phyloP scores from a whole-genome alignment of 2,888 invertebrate species.

The Synanthedon formicaeformis region DNA sequence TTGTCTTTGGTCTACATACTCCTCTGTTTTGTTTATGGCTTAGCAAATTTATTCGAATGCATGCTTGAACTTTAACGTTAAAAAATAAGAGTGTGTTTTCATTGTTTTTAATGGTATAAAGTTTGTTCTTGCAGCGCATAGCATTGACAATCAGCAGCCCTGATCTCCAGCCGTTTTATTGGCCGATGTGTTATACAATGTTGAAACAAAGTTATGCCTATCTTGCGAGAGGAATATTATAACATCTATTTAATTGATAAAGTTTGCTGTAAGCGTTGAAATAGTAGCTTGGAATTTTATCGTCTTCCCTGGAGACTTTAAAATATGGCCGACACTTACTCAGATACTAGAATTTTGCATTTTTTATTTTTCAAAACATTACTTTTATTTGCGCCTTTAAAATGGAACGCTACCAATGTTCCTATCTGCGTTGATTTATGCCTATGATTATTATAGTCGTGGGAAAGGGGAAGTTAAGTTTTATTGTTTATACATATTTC shows the following conservation, averaged over 20 bases:
- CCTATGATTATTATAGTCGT: too few species aligned
- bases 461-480: too few species aligned
- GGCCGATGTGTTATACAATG: constrained; percentile 21
- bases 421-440: too few species aligned
- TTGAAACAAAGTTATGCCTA: constrained; percentile 17
- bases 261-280: background rate
- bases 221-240: constrained; percentile 15
- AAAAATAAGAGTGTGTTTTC: constrained; percentile 14
- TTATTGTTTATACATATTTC: too few species aligned
- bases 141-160: constrained; percentile 39
- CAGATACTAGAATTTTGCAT: background rate
- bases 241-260: constrained; percentile 21
- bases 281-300: background rate
- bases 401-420: too few species aligned
- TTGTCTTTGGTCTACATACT: constrained; percentile 50
- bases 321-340: background rate
- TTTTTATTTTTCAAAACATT: background rate
- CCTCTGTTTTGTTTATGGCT: constrained; percentile 25
- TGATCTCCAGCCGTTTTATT: constrained; percentile 43
- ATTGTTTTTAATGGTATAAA: constrained; percentile 11
- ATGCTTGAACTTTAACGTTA: background rate
- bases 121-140: constrained; percentile 23
- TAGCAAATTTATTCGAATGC: background rate
- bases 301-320: background rate
- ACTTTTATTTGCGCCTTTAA: background rate